Conservation (phyloP, 64 coral and sea anemone genomes). For the Montipora efflorescens region DNA sequence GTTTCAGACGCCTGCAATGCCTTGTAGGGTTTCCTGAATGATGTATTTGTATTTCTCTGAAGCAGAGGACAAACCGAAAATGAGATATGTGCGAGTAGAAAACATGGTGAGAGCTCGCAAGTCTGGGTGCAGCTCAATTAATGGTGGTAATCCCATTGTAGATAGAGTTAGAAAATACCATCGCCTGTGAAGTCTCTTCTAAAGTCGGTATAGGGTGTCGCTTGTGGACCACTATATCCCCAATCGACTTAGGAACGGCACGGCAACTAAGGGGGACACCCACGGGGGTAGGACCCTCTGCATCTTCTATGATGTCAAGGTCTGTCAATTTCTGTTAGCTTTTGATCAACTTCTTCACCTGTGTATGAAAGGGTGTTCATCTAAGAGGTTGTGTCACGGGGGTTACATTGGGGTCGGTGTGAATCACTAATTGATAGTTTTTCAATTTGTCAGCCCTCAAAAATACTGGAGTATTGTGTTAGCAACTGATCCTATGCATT, state of each 20-base stretch:
- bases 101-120: not conserved
- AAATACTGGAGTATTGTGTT: too few relatives aligned
- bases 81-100: constrained; percentile 7
- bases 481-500: too few relatives aligned
- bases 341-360: too few relatives aligned
- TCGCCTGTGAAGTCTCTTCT: not conserved
- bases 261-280: not conserved
- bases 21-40: not conserved
- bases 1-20: not conserved
- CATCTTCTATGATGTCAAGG: too few relatives aligned
- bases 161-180: constrained; percentile 35
- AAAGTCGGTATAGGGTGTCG: constrained; percentile 30
- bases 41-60: not conserved
- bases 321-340: too few relatives aligned
- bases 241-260: too few relatives aligned
- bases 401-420: too few relatives aligned
- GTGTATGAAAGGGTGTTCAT: too few relatives aligned
- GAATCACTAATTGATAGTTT: too few relatives aligned
- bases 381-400: too few relatives aligned
- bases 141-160: not conserved
- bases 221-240: not conserved
- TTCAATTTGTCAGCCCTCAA: too few relatives aligned
- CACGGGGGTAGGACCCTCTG: too few relatives aligned
- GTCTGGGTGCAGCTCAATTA: constrained; percentile 29
- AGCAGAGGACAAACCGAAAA: constrained; percentile 21